Percentiles rank a stretch among this genome's conserved stretches.
Evolutionary conservation across 2,113 vertebrate genomes (phyloP).

Genomic region (Lethenteron camtschaticum): DNA sequence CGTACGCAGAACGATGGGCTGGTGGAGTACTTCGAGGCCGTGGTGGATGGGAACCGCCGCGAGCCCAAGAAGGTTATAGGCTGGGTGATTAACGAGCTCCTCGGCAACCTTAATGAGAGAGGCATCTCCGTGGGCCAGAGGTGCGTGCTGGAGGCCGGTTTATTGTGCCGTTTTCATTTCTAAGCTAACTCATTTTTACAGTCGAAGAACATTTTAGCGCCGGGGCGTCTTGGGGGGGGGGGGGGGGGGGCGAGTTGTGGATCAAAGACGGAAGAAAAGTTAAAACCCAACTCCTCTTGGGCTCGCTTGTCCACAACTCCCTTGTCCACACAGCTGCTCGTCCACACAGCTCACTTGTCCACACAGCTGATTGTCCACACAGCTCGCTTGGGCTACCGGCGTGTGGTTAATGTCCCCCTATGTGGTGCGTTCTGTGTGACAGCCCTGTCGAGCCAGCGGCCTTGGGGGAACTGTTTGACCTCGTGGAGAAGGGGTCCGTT

Average conservation of each 20-base stretch:
- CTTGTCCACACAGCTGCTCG: no score
- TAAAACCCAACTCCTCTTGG: no score
- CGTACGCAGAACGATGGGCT: constrained; percentile 45
- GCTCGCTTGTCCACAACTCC: no score
- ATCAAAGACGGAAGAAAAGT: no score
- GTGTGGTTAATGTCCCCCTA: no score
- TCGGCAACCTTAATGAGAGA: constrained; percentile 46
- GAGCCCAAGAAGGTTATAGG: constrained; percentile 61
- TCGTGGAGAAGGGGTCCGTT: constrained; percentile 41
- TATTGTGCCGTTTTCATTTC: constrained; percentile 12
- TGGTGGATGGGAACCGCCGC: constrained; percentile 38
- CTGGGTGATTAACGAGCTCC: constrained; percentile 58
- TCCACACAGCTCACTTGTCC: no score
- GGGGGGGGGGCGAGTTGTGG: no score
- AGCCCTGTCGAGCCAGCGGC: constrained; percentile 39
- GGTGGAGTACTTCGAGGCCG: constrained; percentile 54
- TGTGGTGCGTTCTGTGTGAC: not conserved
- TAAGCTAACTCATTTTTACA: constrained; percentile 11
- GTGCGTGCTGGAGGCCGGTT: constrained; percentile 24
- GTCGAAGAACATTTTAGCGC: no score
- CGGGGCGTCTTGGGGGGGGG: no score
- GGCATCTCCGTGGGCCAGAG: constrained; percentile 48
- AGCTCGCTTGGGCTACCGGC: no score
- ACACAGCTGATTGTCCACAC: no score
- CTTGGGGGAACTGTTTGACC: constrained; percentile 52